These are phyloP conservation scores for Loris lydekkerianus DNA, from an alignment of 2,797 vertebrate genomes.

Conservation along the genomic window DNA sequence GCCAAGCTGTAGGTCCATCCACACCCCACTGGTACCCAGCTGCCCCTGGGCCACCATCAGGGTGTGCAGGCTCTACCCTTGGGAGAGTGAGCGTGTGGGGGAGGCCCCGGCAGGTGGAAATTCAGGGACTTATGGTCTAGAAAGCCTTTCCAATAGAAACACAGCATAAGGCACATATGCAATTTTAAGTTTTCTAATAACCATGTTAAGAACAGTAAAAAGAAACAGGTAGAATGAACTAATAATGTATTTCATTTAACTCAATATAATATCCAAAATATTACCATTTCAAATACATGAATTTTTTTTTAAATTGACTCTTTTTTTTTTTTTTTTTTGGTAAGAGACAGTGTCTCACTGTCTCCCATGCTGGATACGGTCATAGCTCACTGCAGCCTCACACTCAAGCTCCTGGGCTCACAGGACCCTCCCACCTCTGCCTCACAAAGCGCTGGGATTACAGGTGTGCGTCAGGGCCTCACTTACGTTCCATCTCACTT, in stretches of 20 bases:
- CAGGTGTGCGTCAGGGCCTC: not conserved
- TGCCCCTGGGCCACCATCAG: not conserved
- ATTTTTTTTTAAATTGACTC: not conserved
- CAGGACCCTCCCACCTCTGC: not conserved
- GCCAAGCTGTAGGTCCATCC: too few relatives aligned
- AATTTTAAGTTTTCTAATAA: not conserved
- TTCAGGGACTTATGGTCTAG: not conserved
- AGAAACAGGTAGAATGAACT: not conserved
- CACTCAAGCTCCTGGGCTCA: not conserved
- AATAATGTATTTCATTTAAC: not conserved
- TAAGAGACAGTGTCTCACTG: not conserved
- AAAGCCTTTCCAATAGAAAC: not conserved
- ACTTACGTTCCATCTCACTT: not conserved
- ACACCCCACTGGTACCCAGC: too few relatives aligned
- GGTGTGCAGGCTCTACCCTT: not conserved
- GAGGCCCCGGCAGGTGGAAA: not conserved
- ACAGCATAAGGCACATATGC: not conserved
- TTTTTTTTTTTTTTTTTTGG: not conserved
- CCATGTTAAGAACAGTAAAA: not conserved
- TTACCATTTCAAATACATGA: not conserved
- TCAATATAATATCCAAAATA: not conserved
- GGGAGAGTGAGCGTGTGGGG: too few relatives aligned
- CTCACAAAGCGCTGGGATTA: not conserved
- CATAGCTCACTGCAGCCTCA: not conserved
- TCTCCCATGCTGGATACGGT: fast-evolving